These are phyloP conservation scores for Drosophila baimaii DNA, from an alignment of 1,140 invertebrate species.

Conservation along the genomic window DNA sequence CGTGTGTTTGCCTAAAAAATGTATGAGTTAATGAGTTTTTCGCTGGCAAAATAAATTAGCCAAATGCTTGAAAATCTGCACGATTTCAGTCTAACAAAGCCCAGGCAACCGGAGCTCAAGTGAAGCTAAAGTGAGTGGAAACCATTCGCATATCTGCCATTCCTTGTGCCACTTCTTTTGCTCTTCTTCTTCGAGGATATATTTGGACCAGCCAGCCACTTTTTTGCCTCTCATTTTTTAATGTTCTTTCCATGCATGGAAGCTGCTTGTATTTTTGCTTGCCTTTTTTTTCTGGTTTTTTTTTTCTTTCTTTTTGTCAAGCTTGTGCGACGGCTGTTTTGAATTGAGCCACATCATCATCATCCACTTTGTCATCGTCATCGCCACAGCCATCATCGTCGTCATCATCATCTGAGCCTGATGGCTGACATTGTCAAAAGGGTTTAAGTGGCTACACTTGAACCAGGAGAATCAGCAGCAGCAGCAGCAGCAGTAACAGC, in stretches of 20 bases:
- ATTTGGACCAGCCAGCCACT: slow-evolving; percentile 32
- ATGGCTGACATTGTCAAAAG: slow-evolving; percentile 81
- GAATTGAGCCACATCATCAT: slow-evolving; percentile 75
- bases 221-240: slow-evolving; percentile 35
- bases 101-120: slow-evolving; percentile 31
- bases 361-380: slow-evolving; percentile 64
- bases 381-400: slow-evolving; percentile 52
- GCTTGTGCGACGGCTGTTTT: slow-evolving; percentile 57
- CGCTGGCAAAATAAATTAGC: slow-evolving; percentile 55
- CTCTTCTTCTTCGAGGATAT: slow-evolving; percentile 16
- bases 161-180: neutral
- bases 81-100: slow-evolving; percentile 4
- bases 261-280: slow-evolving; percentile 26
- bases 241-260: slow-evolving; percentile 45
- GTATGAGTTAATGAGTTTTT: slow-evolving; percentile 63
- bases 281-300: too few species aligned
- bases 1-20: slow-evolving; percentile 68
- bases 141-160: slow-evolving; percentile 23
- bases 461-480: slow-evolving; percentile 55
- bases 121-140: slow-evolving; percentile 42
- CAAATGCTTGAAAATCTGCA: slow-evolving; percentile 44
- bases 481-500: slow-evolving; percentile 37
- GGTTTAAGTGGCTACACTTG: slow-evolving; percentile 79
- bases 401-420: slow-evolving; percentile 66
- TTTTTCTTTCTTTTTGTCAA: slow-evolving; percentile 21